phyloP scores from a whole-genome alignment of 2,888 invertebrate species.

The Agelastica alni region DNA sequence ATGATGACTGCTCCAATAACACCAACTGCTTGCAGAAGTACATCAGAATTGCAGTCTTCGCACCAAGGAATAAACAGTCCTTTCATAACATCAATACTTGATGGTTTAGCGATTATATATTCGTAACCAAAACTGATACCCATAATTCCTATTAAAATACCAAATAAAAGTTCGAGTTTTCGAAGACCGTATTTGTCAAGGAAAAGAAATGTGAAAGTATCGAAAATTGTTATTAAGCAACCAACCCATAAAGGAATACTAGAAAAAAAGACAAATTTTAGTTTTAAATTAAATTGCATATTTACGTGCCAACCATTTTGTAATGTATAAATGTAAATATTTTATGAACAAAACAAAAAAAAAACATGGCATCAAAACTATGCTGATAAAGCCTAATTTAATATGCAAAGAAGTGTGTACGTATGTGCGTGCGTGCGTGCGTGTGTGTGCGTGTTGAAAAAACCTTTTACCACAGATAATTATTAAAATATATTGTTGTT shows the following conservation, averaged over 20 bases:
- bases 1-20: slow-evolving; percentile 83
- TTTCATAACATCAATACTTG: slow-evolving; percentile 68
- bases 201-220: slow-evolving; percentile 86
- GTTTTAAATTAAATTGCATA: no score
- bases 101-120: slow-evolving; percentile 74
- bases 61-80: slow-evolving; percentile 83
- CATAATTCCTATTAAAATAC: slow-evolving; percentile 79
- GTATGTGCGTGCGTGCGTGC: no score
- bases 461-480: no score
- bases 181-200: slow-evolving; percentile 82
- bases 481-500: no score
- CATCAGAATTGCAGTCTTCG: slow-evolving; percentile 66
- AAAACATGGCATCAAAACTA: no score
- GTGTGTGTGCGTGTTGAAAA: no score
- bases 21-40: slow-evolving; percentile 76
- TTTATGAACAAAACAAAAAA: no score
- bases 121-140: slow-evolving; percentile 86
- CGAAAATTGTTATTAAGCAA: slow-evolving; percentile 79
- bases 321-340: no score
- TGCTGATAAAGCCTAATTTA: no score
- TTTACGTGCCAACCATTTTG: no score
- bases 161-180: slow-evolving; percentile 82
- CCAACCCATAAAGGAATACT: slow-evolving; percentile 79
- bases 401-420: no score
- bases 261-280: no score